Evolutionary conservation across 2,113 vertebrate species (phyloP).

Genomic region (Petrocephalus zakoni): DNA sequence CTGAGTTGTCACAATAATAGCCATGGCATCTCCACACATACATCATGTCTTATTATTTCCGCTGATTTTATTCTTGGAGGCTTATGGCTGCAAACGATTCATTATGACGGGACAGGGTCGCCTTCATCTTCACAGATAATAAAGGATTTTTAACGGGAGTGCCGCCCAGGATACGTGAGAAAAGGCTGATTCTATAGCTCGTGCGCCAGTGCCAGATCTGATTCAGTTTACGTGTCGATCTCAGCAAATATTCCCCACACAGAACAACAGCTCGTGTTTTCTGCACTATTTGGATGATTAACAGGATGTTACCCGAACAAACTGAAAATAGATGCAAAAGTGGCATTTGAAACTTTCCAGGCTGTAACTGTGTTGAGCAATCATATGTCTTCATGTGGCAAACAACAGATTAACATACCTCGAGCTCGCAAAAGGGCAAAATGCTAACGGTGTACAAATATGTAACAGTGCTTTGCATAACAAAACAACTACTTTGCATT

Average conservation of each 20-base stretch:
- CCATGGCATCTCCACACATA: constrained; percentile 49
- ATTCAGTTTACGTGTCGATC: not conserved
- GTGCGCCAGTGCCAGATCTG: not conserved
- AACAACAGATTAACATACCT: constrained; percentile 5
- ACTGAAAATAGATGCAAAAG: constrained; percentile 16
- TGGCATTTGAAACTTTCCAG: constrained; percentile 32
- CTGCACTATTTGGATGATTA: constrained; percentile 14
- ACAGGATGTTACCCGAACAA: constrained; percentile 23
- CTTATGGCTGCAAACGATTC: constrained; percentile 30
- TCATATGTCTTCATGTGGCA: constrained; percentile 27
- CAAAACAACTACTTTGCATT: not conserved
- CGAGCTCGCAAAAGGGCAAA: not conserved
- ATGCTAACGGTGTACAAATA: too few relatives aligned
- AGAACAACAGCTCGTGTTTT: not conserved
- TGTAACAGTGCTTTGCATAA: not conserved
- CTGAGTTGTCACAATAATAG: constrained; percentile 32
- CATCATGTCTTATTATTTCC: constrained; percentile 31
- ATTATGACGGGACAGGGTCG: constrained; percentile 14
- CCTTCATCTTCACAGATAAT: constrained; percentile 15
- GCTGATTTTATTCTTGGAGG: constrained; percentile 35
- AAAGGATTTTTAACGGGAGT: constrained; percentile 19
- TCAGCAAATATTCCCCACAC: not conserved
- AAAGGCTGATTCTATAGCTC: not conserved
- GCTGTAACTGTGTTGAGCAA: constrained; percentile 20
- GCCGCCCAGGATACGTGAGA: not conserved